Evolutionary conservation across 1,140 invertebrate genomes (phyloP).

Genomic region (Solenopsis invicta): DNA sequence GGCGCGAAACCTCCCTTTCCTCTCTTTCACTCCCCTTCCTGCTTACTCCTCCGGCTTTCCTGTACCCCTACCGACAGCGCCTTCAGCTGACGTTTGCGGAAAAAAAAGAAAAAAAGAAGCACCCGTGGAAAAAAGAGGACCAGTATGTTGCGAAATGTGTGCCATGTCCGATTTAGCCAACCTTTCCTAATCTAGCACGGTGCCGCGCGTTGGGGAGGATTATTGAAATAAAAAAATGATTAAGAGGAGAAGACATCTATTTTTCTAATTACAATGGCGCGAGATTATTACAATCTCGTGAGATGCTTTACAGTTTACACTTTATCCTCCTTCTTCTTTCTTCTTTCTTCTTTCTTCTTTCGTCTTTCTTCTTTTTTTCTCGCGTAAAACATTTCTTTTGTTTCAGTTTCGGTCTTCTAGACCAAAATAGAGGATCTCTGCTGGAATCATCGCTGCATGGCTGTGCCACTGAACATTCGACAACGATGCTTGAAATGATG

Average conservation of each 20-base stretch:
- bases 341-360: background rate
- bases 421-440: background rate
- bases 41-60: conserved; percentile 19
- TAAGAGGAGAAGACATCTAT: background rate
- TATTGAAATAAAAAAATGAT: background rate
- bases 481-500: conserved; percentile 70
- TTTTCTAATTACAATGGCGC: background rate
- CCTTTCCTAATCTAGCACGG: background rate
- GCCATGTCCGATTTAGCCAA: conserved; percentile 1
- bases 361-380: background rate
- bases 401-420: background rate
- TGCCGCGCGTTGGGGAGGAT: background rate
- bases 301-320: background rate
- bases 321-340: background rate
- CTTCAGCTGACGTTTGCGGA: conserved; percentile 82
- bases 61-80: conserved; percentile 37
- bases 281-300: background rate
- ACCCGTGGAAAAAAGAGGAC: conserved; percentile 52
- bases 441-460: background rate
- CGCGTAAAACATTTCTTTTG: background rate
- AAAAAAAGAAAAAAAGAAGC: conserved; percentile 71
- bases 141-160: conserved; percentile 69
- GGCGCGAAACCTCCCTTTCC: conserved; percentile 64
- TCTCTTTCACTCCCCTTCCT: conserved; percentile 46
- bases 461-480: conserved; percentile 26